These are phyloP conservation scores for Sebastiscus albofasciatus DNA, from an alignment of 2,797 vertebrate species.

Conservation along the genomic window DNA sequence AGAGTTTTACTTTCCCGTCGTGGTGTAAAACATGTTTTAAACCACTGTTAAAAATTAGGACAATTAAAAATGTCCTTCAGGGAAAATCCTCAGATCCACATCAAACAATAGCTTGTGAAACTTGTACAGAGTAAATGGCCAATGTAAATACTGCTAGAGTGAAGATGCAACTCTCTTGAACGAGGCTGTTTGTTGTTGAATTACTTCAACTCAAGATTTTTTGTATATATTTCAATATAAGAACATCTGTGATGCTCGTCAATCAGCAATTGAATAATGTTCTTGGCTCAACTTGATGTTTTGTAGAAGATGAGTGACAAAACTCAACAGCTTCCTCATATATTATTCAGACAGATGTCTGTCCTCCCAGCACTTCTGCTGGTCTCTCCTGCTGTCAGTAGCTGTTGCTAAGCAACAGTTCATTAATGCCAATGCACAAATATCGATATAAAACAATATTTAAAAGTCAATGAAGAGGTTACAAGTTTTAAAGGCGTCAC, in stretches of 20 bases:
- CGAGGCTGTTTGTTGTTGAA: not conserved
- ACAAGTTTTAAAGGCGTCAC: not conserved
- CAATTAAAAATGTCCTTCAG: not conserved
- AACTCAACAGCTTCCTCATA: not conserved
- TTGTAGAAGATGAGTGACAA: not conserved
- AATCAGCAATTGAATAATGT: not conserved
- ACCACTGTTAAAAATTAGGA: not conserved
- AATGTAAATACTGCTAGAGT: not conserved
- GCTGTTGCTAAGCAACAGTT: slow-evolving; percentile 24
- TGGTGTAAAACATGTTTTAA: slow-evolving; percentile 2
- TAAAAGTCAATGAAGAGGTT: not conserved
- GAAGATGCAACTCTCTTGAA: not conserved
- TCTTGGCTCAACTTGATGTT: not conserved
- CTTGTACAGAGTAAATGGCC: not conserved
- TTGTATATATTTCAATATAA: not conserved
- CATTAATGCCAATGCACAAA: slow-evolving; percentile 1
- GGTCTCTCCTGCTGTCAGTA: not conserved
- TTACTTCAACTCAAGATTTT: not conserved
- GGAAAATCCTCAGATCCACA: not conserved
- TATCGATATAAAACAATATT: not conserved
- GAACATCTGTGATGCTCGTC: not conserved
- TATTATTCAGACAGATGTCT: not conserved
- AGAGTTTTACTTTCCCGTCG: not conserved
- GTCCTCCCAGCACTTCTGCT: not conserved
- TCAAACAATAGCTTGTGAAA: not conserved